Conservation (phyloP, 1,140 invertebrate species). For the Ceratina japonica region DNA sequence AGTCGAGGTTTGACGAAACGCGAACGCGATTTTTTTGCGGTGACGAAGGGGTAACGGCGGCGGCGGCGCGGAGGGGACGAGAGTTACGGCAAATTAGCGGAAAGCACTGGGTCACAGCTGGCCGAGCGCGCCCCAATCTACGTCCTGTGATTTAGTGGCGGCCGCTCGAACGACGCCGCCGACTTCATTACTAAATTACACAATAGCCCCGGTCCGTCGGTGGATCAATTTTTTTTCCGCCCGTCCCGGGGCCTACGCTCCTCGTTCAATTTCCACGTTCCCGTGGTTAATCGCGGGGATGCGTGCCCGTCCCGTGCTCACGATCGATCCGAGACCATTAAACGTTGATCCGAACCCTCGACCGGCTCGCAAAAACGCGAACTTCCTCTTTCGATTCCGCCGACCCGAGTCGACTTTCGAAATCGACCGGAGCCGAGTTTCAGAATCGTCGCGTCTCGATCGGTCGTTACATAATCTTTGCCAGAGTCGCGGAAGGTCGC, state of each 20-base stretch:
- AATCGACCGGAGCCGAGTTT: too few species aligned
- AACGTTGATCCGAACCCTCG: background rate
- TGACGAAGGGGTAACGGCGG: background rate
- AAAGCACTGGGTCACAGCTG: slow-evolving; percentile 72
- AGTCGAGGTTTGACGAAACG: background rate
- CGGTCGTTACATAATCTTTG: background rate
- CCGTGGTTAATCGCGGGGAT: slow-evolving; percentile 28
- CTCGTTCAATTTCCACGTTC: slow-evolving; percentile 50
- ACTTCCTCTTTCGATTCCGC: background rate
- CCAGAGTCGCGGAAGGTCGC: too few species aligned
- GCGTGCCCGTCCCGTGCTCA: background rate
- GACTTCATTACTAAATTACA: slow-evolving; percentile 76
- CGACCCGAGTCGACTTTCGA: too few species aligned
- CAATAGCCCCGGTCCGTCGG: slow-evolving; percentile 59
- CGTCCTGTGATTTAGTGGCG: slow-evolving; percentile 73
- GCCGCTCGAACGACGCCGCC: slow-evolving; percentile 65
- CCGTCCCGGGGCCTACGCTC: slow-evolving; percentile 14
- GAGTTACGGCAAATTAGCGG: slow-evolving; percentile 64
- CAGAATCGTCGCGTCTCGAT: background rate
- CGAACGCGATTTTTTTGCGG: background rate
- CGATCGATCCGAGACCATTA: background rate
- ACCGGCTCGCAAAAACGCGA: background rate
- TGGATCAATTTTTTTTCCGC: slow-evolving; percentile 64
- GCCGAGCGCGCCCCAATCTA: slow-evolving; percentile 73
- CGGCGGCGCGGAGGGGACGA: slow-evolving; percentile 41